These are phyloP conservation scores for Mythimna lalbum DNA, from an alignment of 2,888 invertebrate species.

Conservation along the genomic window DNA sequence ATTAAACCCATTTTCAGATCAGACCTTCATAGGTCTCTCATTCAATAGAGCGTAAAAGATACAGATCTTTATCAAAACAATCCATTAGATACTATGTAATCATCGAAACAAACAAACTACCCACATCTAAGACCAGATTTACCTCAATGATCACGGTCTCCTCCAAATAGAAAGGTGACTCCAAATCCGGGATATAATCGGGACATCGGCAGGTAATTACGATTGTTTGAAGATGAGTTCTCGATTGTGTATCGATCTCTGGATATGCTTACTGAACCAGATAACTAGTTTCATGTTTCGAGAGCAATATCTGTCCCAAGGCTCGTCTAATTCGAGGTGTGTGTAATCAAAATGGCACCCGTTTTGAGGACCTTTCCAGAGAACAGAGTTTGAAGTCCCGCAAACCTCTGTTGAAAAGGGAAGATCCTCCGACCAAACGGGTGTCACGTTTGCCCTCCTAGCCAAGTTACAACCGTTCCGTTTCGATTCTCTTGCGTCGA, in stretches of 20 bases:
- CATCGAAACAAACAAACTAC: slow-evolving; percentile 7
- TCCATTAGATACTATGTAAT: slow-evolving; percentile 5
- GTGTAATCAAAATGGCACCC: slow-evolving; percentile 9
- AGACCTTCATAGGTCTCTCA: neutral
- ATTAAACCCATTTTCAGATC: no score
- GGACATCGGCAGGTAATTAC: slow-evolving; percentile 19
- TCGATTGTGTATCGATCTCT: slow-evolving; percentile 32
- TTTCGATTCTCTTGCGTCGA: no score
- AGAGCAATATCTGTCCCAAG: slow-evolving; percentile 15
- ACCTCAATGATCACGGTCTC: slow-evolving; percentile 16
- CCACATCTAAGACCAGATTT: neutral
- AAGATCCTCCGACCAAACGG: no score
- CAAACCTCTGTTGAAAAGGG: no score
- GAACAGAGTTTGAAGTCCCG: no score
- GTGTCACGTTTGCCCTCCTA: no score
- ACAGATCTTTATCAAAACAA: neutral
- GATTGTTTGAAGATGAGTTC: slow-evolving; percentile 27
- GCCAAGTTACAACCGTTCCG: no score
- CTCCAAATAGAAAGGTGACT: slow-evolving; percentile 2
- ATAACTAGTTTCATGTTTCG: slow-evolving; percentile 36
- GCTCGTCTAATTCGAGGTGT: slow-evolving; percentile 7
- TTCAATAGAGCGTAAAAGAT: neutral
- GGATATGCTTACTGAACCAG: slow-evolving; percentile 40
- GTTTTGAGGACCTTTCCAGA: neutral
- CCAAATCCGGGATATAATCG: slow-evolving; percentile 24